Percentiles rank a stretch among this genome's conserved stretches.
Conservation (phyloP, 2,888 invertebrate genomes). For the Amblyjoppa proteus region DNA sequence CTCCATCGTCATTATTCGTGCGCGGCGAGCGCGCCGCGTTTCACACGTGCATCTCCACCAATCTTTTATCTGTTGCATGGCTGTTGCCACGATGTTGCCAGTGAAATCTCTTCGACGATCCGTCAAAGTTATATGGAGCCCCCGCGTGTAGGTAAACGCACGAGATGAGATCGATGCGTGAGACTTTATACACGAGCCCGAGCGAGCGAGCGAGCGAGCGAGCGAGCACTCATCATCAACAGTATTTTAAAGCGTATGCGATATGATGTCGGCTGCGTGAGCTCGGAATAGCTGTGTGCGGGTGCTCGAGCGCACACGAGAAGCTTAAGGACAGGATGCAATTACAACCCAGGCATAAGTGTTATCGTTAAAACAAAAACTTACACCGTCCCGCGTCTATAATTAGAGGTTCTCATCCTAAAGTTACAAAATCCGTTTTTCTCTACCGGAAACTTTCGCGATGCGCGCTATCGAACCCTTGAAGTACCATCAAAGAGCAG, state of each 20-base stretch:
- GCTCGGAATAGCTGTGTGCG: conserved; percentile 50
- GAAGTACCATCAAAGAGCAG: neutral
- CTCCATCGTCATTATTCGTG: conserved; percentile 76
- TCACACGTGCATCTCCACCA: conserved; percentile 77
- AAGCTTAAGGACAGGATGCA: conserved; percentile 70
- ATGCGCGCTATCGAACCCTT: neutral
- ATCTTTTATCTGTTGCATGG: neutral
- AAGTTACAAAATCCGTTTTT: conserved; percentile 18
- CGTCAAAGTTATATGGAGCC: conserved; percentile 31
- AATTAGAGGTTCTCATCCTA: conserved; percentile 78
- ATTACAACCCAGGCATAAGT: conserved; percentile 76
- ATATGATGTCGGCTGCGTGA: conserved; percentile 46
- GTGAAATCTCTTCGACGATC: conserved; percentile 52
- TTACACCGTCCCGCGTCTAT: conserved; percentile 69
- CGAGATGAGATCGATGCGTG: conserved; percentile 69
- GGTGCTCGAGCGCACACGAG: conserved; percentile 64
- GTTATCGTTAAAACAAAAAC: conserved; percentile 83
- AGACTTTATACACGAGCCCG: conserved; percentile 63
- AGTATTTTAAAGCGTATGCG: conserved; percentile 26
- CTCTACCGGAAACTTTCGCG: neutral
- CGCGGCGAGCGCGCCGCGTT: conserved; percentile 71
- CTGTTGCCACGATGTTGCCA: conserved; percentile 11
- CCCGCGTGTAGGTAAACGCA: conserved; percentile 61
- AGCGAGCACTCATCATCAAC: conserved; percentile 60
- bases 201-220: conserved; percentile 55